Evolutionary conservation across 2,113 vertebrate genomes (phyloP).

Genomic region (Ciconia boyciana): DNA sequence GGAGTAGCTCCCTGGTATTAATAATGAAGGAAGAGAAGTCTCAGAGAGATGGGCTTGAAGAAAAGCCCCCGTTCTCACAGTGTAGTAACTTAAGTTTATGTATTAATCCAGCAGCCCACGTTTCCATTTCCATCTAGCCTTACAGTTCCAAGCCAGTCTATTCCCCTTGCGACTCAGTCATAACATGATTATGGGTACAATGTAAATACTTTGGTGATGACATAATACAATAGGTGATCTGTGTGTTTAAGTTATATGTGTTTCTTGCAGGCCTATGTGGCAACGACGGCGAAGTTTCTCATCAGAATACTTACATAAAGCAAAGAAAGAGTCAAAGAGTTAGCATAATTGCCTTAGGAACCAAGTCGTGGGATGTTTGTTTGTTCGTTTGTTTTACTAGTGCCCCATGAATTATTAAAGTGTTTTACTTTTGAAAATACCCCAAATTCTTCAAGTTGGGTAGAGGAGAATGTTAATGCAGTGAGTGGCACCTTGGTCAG

Average conservation of each 20-base stretch:
- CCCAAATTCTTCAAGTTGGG: not conserved
- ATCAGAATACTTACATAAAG: not conserved
- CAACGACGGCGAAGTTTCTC: not conserved
- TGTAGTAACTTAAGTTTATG: not conserved
- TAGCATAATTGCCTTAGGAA: not conserved
- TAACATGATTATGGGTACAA: not conserved
- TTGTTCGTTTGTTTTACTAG: not conserved
- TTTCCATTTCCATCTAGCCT: not conserved
- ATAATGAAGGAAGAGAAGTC: not conserved
- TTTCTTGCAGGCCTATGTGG: not conserved
- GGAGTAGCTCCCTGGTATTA: not conserved
- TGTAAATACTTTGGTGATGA: not conserved
- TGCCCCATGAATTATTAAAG: not conserved
- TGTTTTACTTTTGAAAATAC: not conserved
- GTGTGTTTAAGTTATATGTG: not conserved
- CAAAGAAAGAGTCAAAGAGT: not conserved
- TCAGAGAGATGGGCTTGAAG: not conserved
- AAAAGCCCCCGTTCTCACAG: fast-evolving
- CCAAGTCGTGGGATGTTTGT: not conserved
- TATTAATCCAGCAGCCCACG: not conserved
- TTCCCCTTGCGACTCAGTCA: not conserved
- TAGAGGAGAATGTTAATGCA: not conserved
- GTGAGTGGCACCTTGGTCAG: not conserved
- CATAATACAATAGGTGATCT: not conserved
- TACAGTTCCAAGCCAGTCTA: not conserved